Conservation (phyloP, 2,113 vertebrate species). For the Calidris pugnax region DNA sequence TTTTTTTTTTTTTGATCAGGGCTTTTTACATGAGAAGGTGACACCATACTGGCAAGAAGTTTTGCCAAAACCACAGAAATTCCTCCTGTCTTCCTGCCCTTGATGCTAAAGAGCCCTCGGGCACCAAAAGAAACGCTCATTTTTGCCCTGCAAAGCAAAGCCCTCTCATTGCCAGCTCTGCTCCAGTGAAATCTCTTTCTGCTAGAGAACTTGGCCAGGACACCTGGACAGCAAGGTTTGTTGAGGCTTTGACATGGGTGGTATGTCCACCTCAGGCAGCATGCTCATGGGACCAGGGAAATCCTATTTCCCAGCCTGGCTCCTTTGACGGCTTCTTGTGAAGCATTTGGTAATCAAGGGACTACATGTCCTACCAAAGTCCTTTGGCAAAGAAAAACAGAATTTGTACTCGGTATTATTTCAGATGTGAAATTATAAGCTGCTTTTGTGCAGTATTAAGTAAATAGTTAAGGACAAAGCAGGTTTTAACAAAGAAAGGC, state of each 20-base stretch:
- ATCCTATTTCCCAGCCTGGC: background rate
- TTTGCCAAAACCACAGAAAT: background rate
- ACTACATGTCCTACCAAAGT: background rate
- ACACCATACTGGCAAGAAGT: background rate
- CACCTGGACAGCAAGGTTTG: background rate
- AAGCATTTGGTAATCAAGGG: background rate
- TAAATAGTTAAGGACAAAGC: slow-evolving; percentile 43
- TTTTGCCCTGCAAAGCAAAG: background rate
- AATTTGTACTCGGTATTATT: background rate
- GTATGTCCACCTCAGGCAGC: background rate
- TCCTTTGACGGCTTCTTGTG: background rate
- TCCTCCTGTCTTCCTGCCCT: background rate
- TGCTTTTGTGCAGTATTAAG: slow-evolving; percentile 28
- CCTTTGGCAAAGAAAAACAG: slow-evolving; percentile 10
- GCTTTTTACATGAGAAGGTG: background rate
- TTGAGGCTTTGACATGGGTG: background rate
- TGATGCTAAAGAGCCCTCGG: background rate
- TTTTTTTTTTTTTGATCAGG: background rate
- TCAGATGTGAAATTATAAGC: slow-evolving; percentile 17
- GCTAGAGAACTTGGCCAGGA: background rate
- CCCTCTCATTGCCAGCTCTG: background rate
- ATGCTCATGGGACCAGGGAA: background rate
- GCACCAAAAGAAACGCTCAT: background rate
- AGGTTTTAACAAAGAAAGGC: slow-evolving; percentile 9
- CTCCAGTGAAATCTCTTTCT: background rate